Evolutionary conservation across 2,888 invertebrate species (phyloP).

Genomic region (Orgyia antiqua): DNA sequence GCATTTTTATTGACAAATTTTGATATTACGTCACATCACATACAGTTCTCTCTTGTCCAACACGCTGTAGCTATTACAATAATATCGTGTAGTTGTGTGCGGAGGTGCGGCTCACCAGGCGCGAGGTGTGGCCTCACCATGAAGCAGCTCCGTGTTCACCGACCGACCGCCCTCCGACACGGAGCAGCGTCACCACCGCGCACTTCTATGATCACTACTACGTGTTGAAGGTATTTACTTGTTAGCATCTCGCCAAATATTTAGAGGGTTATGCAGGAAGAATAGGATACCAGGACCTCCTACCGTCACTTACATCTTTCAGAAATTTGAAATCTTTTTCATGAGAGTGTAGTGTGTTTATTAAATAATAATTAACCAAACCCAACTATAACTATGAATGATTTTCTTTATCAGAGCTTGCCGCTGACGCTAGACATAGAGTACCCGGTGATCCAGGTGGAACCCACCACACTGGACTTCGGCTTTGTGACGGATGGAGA

Average conservation of each 20-base stretch:
- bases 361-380: no score
- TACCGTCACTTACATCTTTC: no score
- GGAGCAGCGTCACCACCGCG: slow-evolving; percentile 16
- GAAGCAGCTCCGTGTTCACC: background rate
- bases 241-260: no score
- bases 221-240: slow-evolving; percentile 32
- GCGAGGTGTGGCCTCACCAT: slow-evolving; percentile 26
- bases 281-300: no score
- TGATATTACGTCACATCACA: no score
- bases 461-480: slow-evolving; percentile 42
- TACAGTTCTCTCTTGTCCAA: no score
- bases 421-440: slow-evolving; percentile 45
- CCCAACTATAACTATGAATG: no score
- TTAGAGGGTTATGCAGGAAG: no score
- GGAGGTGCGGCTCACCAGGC: slow-evolving; percentile 28
- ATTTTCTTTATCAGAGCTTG: slow-evolving; percentile 37
- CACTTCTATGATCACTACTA: slow-evolving; percentile 34
- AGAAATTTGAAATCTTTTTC: no score
- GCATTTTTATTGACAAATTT: no score
- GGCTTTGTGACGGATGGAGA: slow-evolving; percentile 49
- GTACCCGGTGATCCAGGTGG: slow-evolving; percentile 35
- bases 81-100: slow-evolving; percentile 32
- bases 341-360: no score
- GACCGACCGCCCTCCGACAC: slow-evolving; percentile 4
- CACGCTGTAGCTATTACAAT: no score